A percentile compares a stretch with the other conserved stretches of the same genome.
Conservation (phyloP, 1,140 invertebrate species). For the Xylocopa sonorina region DNA sequence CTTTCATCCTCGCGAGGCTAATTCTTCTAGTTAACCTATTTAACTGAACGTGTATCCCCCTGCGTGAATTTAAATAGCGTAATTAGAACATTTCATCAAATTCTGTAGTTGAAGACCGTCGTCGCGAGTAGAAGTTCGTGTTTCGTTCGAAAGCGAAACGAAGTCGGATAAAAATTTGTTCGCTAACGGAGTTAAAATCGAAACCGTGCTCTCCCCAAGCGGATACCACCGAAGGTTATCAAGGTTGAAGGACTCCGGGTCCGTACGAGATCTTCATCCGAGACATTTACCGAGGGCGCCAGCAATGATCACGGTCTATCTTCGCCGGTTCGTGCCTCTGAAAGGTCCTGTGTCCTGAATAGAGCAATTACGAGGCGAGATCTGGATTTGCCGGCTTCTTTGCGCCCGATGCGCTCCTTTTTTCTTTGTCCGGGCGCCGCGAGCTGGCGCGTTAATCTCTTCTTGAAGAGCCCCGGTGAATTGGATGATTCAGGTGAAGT, state of each 20-base stretch:
- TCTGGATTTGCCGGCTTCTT: constrained; percentile 56
- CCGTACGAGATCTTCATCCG: neutral
- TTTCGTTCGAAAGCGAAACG: too few relatives aligned
- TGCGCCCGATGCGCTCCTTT: constrained; percentile 17
- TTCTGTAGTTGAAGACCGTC: too few relatives aligned
- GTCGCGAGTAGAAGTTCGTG: too few relatives aligned
- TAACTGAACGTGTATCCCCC: neutral
- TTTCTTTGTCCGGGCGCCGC: constrained; percentile 59
- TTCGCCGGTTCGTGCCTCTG: neutral
- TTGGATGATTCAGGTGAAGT: constrained; percentile 69
- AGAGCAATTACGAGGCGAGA: constrained; percentile 54
- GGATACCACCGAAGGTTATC: neutral
- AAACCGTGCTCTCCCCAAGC: too few relatives aligned
- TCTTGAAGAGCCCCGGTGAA: constrained; percentile 60
- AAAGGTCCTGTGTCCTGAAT: constrained; percentile 47
- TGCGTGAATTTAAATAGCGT: neutral
- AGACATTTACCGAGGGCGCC: neutral
- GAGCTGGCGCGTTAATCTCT: constrained; percentile 66
- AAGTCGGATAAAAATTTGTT: too few relatives aligned
- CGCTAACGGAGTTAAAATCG: too few relatives aligned
- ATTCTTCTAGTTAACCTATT: neutral
- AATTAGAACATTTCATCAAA: too few relatives aligned
- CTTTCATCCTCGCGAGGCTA: neutral
- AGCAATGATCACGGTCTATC: neutral
- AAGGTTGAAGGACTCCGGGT: neutral